These are phyloP conservation scores for Zapus hudsonius DNA, from an alignment of 2,113 vertebrate species.

Conservation along the genomic window DNA sequence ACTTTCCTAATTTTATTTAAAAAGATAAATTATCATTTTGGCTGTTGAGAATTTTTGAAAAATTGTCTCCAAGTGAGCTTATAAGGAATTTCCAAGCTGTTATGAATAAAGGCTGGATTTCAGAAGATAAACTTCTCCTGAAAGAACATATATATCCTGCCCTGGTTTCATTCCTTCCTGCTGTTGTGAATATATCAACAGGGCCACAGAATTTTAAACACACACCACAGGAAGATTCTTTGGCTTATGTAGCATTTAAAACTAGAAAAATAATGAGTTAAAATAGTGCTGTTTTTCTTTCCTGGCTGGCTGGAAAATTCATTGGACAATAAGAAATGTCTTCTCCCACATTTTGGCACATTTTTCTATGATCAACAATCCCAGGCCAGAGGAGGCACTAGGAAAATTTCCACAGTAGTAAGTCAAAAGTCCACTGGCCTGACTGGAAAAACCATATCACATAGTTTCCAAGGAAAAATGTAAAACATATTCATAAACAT, in stretches of 20 bases:
- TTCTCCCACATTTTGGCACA: background rate
- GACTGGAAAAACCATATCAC: background rate
- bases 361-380: conserved; percentile 31
- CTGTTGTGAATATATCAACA: background rate
- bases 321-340: background rate
- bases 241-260: background rate
- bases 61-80: background rate
- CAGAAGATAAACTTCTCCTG: background rate
- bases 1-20: conserved; percentile 14
- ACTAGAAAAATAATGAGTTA: background rate
- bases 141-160: background rate
- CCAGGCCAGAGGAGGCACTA: background rate
- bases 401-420: conserved; percentile 9
- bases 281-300: background rate
- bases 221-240: background rate
- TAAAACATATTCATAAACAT: conserved; percentile 25
- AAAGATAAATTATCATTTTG: background rate
- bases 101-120: background rate
- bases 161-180: background rate
- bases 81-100: background rate
- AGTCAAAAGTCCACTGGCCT: background rate
- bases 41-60: background rate
- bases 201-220: background rate
- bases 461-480: conserved; percentile 42
- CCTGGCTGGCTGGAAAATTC: background rate